Evolutionary conservation across 37 sponge, comb jelly and placozoan genomes (phyloP), one percentile per base, ranked within the genome.

Genomic region (Eunapius fragilis): DNA sequence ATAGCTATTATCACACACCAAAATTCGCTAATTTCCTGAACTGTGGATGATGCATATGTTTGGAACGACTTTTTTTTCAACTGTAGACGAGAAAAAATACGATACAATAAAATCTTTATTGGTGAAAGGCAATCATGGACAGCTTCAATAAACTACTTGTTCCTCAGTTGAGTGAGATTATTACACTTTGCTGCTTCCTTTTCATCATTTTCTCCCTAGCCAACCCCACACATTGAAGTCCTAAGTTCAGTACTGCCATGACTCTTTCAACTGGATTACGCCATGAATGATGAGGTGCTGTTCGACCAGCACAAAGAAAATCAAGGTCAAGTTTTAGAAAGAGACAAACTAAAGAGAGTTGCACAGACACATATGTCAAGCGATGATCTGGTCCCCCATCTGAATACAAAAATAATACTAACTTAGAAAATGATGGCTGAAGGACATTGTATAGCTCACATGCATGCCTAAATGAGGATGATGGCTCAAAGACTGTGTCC

Each of bases 401-500:
- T 25, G 79, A 79, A 72, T 91, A 91, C 70, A 91, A 11, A 67
- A 79, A 83, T 11, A 91, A 69, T 17, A 91, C 71, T 30, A 75
- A 41, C 26, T 84, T 80, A 27, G 47, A 12, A 22, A 32, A 10
- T 3, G 80, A 32, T 26, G 35, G 12, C 31, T 50, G 78, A 32
- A 86, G 38, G 19, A 78, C 25, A 33, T 69, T 48, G n/a, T n/a
- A 68, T 17, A 87, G 82, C 70, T 92, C 92, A 75, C 82, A 34
- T 34, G 82, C 81, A 87, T 92, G 92, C 6, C 93, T 50, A 23
- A 71, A 34, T 45, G 92, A 80, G 23, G 82, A 80, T 25, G 87
- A 86, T 12, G 79, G 80, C 67, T 86, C 80, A 86, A 91, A 91
- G 28, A 26, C 86, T 27, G 86, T 82, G 31, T 90, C 91, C 31